phyloP scores from a whole-genome alignment of 2,113 vertebrate genomes.

The Pelecanus crispus region DNA sequence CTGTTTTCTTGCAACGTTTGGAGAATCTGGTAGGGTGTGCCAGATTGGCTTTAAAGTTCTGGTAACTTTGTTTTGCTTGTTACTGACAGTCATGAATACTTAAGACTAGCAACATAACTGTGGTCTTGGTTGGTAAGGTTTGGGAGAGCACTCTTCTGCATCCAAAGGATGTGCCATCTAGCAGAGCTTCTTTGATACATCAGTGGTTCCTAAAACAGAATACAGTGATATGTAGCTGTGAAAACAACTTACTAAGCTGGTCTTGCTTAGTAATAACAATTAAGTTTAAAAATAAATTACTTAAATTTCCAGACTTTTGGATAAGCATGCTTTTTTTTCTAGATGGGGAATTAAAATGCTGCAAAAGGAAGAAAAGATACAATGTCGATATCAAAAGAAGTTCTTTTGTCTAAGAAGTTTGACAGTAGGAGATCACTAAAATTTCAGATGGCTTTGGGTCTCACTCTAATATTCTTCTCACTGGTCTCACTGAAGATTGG shows the following conservation, averaged over 20 bases:
- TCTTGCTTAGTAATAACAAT: background rate
- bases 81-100: background rate
- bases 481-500: background rate
- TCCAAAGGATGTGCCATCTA: background rate
- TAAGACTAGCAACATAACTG: accelerated
- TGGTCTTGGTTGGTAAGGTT: background rate
- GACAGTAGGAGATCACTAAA: background rate
- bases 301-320: background rate
- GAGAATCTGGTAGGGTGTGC: background rate
- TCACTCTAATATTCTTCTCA: background rate
- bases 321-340: background rate
- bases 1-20: background rate
- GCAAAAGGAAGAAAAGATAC: background rate
- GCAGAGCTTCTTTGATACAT: background rate
- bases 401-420: background rate
- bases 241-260: background rate
- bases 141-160: background rate
- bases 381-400: background rate
- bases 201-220: background rate
- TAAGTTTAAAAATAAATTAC: background rate
- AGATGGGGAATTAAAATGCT: background rate
- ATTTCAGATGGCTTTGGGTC: background rate
- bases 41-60: background rate
- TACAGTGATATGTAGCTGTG: accelerated
- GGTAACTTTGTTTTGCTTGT: background rate